phyloP scores from a whole-genome alignment of 2,797 vertebrate genomes.

The Hippoglossus hippoglossus region DNA sequence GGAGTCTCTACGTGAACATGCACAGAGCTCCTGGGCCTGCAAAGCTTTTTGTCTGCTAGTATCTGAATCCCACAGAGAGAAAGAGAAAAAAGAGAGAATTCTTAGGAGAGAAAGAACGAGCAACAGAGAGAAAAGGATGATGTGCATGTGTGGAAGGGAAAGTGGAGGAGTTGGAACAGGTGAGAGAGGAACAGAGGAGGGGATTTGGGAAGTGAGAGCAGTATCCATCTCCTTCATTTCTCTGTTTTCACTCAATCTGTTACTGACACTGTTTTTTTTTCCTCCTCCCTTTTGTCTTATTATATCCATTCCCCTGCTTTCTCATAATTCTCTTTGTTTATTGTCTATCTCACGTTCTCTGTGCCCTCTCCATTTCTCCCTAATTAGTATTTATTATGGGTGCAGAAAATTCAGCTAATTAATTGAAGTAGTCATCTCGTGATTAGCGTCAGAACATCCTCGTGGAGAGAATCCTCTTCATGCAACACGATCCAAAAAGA shows the following conservation, averaged over 20 bases:
- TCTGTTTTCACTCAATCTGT: constrained; percentile 13
- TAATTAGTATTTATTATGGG: constrained; percentile 69
- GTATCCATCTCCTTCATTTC: constrained; percentile 12
- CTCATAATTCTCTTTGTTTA: constrained; percentile 11
- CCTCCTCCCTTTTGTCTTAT: constrained; percentile 18
- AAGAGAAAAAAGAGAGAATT: not conserved
- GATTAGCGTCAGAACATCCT: constrained; percentile 61
- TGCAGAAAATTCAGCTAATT: constrained; percentile 58
- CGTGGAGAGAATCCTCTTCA: constrained; percentile 48
- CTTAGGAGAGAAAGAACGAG: not conserved
- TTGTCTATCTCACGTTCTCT: constrained; percentile 7
- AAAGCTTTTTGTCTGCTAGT: constrained; percentile 36
- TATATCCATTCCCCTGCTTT: constrained; percentile 18
- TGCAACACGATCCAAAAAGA: constrained; percentile 60
- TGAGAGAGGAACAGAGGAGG: not conserved
- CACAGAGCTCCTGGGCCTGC: constrained; percentile 23
- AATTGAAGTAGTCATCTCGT: constrained; percentile 71
- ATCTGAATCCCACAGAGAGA: constrained; percentile 17
- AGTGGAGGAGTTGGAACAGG: not conserved
- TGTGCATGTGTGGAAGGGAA: not conserved
- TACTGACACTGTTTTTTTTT: constrained; percentile 21
- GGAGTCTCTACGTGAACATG: constrained; percentile 2
- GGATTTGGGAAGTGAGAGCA: constrained; percentile 2
- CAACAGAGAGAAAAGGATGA: not conserved
- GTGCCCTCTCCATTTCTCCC: constrained; percentile 11